Evolutionary conservation across 35 echinoderm and acorn worm genomes (phyloP).

Genomic region (Heliocidaris tuberculata): DNA sequence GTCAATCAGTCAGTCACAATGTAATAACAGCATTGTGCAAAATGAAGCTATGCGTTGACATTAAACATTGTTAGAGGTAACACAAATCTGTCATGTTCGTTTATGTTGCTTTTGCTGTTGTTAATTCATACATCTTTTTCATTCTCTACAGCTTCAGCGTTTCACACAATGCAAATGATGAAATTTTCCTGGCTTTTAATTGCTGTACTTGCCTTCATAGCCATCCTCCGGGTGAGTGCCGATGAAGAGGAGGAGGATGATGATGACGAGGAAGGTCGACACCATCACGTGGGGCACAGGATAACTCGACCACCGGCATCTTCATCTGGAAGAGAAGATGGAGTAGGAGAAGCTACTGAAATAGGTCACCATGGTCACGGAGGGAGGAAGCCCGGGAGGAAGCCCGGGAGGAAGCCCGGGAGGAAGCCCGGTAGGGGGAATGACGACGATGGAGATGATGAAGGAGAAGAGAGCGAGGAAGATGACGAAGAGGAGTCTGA

Average conservation of each 20-base stretch:
- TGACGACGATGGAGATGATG: not conserved
- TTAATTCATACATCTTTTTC: not conserved
- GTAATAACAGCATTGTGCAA: too few relatives aligned
- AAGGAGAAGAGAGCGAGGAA: not conserved
- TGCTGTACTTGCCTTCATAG: not conserved
- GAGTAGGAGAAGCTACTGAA: not conserved
- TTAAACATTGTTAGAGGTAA: too few relatives aligned
- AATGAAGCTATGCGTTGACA: too few relatives aligned
- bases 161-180: not conserved
- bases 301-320: not conserved
- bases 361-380: not conserved
- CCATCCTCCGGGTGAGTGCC: not conserved
- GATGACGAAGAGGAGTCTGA: constrained; percentile 1
- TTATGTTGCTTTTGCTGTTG: not conserved
- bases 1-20: too few relatives aligned
- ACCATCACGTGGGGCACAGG: not conserved
- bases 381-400: not conserved
- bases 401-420: not conserved
- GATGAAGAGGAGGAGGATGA: constrained; percentile 30
- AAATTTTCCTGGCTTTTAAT: not conserved
- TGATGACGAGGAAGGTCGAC: not conserved
- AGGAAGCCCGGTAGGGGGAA: not conserved
- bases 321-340: not conserved
- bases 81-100: not conserved
- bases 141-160: not conserved